Percentiles rank a stretch among this genome's conserved stretches.
Evolutionary conservation across 92 coral and sea anemone genomes (phyloP).

Genomic region (Galaxea fascicularis): DNA sequence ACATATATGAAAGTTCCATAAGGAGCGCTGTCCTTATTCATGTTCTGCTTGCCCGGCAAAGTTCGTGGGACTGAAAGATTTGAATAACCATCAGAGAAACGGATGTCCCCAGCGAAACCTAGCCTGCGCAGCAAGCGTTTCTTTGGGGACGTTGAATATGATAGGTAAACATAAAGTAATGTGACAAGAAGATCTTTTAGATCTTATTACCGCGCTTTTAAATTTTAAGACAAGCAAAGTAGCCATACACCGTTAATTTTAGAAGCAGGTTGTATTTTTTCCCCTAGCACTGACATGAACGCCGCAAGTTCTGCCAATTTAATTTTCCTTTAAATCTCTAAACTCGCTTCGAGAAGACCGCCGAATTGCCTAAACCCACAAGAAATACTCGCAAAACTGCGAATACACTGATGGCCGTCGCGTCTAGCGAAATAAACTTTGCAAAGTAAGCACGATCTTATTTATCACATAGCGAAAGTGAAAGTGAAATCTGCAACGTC

Average conservation of each 20-base stretch:
- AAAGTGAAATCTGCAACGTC: too few species aligned
- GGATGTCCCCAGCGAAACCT: slow-evolving; percentile 27
- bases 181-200: too few species aligned
- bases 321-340: neutral
- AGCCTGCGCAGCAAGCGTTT: neutral
- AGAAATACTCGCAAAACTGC: slow-evolving; percentile 6
- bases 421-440: too few species aligned
- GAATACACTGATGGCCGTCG: too few species aligned
- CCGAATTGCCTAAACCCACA: neutral
- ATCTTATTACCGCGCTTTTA: too few species aligned
- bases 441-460: too few species aligned
- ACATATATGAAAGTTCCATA: slow-evolving; percentile 29
- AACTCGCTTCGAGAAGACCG: neutral
- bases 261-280: too few species aligned
- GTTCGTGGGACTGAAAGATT: slow-evolving; percentile 38
- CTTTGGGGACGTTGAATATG: neutral
- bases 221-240: too few species aligned
- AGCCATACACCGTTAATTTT: too few species aligned
- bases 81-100: neutral
- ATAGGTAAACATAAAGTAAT: neutral
- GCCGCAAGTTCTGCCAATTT: neutral
- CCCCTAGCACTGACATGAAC: too few species aligned
- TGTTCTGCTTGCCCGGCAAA: slow-evolving; percentile 33
- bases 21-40: neutral
- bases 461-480: too few species aligned